These are phyloP conservation scores for Helicorthomorpha holstii DNA, from an alignment of 1,140 invertebrate genomes.

Conservation along the genomic window DNA sequence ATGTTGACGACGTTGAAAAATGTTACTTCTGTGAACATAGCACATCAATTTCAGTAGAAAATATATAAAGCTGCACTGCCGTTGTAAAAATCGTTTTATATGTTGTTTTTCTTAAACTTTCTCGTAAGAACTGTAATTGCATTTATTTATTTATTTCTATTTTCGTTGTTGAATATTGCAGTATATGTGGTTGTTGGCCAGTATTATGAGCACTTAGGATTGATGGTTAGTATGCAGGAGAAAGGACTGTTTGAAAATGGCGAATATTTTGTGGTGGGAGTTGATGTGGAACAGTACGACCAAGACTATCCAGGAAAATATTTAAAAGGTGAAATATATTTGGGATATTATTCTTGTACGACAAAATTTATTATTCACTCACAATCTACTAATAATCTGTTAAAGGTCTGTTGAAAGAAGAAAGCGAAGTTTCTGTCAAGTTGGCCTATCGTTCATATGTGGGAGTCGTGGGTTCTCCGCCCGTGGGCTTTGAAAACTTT, in stretches of 20 bases:
- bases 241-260: conserved; percentile 64
- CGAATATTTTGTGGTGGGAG: conserved; percentile 79
- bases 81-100: too few relatives aligned
- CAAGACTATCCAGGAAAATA: conserved; percentile 50
- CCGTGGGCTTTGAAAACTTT: conserved; percentile 47
- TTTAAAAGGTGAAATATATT: conserved; percentile 32
- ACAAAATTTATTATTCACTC: background rate
- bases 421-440: conserved; percentile 33
- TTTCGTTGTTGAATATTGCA: conserved; percentile 29
- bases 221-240: conserved; percentile 62
- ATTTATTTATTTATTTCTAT: background rate
- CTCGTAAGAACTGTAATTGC: background rate
- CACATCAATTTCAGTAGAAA: too few relatives aligned
- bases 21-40: too few relatives aligned
- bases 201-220: conserved; percentile 66
- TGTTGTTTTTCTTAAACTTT: too few relatives aligned
- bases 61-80: too few relatives aligned
- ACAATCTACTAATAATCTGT: background rate
- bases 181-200: conserved; percentile 84
- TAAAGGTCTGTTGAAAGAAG: conserved; percentile 41
- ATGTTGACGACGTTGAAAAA: too few relatives aligned
- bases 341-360: background rate
- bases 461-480: conserved; percentile 25
- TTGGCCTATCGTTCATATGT: conserved; percentile 48
- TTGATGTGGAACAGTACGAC: conserved; percentile 76